These are phyloP conservation scores for Neocrepidodera transversa DNA, from an alignment of 2,888 invertebrate genomes.

Conservation along the genomic window DNA sequence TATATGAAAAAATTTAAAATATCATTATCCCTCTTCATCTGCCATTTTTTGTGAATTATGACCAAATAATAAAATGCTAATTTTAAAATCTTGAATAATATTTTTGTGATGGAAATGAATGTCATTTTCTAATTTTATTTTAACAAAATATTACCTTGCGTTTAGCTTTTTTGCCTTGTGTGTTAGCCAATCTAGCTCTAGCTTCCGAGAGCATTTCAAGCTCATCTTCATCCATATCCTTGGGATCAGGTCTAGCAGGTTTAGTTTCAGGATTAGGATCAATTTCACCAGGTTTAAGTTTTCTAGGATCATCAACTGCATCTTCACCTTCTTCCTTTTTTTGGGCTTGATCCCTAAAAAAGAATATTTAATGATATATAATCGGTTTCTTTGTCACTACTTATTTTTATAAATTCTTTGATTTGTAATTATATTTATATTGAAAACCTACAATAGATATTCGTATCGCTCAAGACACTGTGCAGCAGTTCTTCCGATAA, in stretches of 20 bases:
- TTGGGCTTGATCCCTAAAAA: constrained; percentile 91
- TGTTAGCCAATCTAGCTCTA: constrained; percentile 96
- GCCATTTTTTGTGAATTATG: no score
- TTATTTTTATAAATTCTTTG: no score
- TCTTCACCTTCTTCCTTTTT: constrained; percentile 91
- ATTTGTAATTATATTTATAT: no score
- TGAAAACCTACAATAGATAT: constrained; percentile 80
- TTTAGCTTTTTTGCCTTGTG: constrained; percentile 94
- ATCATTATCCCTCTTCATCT: no score
- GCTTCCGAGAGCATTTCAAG: constrained; percentile 99
- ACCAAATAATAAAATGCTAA: no score
- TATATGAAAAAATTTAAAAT: no score
- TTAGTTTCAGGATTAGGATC: constrained; percentile 99
- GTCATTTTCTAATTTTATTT: background rate
- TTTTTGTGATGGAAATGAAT: no score
- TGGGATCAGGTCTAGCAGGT: constrained; percentile 98
- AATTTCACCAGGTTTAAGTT: constrained; percentile 98
- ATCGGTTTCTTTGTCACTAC: no score
- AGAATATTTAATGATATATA: no score
- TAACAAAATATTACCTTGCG: constrained; percentile 66
- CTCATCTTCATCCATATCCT: constrained; percentile 99
- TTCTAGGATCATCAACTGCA: constrained; percentile 91
- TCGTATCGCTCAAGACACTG: constrained; percentile 99
- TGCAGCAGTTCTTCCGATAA: constrained; percentile 97
- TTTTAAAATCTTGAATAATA: no score